Evolutionary conservation across 2,888 invertebrate genomes (phyloP), one percentile per base, ranked within the genome.

Genomic region (Cordilura impudica): DNA sequence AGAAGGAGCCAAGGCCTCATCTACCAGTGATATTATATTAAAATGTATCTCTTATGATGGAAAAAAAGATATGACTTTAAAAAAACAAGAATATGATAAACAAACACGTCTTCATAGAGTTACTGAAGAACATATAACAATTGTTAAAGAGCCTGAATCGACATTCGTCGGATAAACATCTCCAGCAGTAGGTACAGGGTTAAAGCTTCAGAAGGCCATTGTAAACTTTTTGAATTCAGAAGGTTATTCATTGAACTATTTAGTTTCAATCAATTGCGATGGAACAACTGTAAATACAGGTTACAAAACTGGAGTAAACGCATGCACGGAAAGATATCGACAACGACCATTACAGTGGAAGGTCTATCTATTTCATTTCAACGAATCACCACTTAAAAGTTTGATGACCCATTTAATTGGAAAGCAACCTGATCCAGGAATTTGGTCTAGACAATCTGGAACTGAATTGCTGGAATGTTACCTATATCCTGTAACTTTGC

Each of bases 21-120:
- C 63, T 0, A 61, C 21, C 19, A 16, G 4, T 53, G 2, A 12
- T 8, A 8, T 8, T 7, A 8, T 31, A 2, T 8, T 65, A 23
- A 51, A 35, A 35, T 65, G 65, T 16, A 65, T 65, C 12, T 65
- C 39, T 2, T 53, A 65, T 53, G 51, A 65, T 8, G 49, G 63
- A 21, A 51, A 39, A 23, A 65, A n/a, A 14, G 60, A 60, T 23
- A 14, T 2, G 10, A 45, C 60, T 8, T 29, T 45, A 26, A 16
- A 60, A 26, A 60, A 43, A 14, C 29, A 29, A n/a, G 23, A 14
- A 29, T 6, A n/a, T 29, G 54, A 14, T 18, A 47, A 47, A 5
- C 4, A 47, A 18, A 10, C 29, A 14, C 31, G 29, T n/a, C 8
- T 54, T 2, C n/a, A 7, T 12, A 56, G 16, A 29, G 35, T 7